Percentiles rank a stretch among this genome's conserved stretches.
phyloP scores from a whole-genome alignment of 2,888 invertebrate genomes.

The Pseudococcus jackbeardsleyi region DNA sequence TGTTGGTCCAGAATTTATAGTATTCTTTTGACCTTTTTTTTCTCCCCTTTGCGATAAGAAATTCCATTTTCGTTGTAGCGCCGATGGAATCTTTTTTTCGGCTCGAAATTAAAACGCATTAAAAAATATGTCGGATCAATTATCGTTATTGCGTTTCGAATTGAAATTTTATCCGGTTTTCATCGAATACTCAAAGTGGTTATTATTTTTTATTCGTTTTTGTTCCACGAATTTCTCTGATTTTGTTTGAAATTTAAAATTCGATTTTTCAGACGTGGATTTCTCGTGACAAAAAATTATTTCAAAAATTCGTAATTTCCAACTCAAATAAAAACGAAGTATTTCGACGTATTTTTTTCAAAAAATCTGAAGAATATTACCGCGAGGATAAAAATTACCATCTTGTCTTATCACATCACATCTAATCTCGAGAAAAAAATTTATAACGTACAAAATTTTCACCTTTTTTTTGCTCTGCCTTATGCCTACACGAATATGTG shows the following conservation, averaged over 20 bases:
- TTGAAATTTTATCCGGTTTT: not conserved
- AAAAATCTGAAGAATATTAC: no score
- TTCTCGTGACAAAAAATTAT: not conserved
- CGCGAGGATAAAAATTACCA: no score
- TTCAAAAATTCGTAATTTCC: not conserved
- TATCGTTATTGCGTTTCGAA: not conserved
- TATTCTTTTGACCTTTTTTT: constrained; percentile 12
- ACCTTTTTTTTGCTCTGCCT: no score
- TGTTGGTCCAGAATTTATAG: not conserved
- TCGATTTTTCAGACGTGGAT: no score
- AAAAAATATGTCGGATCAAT: not conserved
- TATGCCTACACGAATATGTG: not conserved
- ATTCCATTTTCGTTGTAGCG: not conserved
- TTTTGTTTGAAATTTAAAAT: no score
- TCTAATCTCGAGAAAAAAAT: no score
- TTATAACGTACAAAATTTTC: no score
- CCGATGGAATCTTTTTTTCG: not conserved
- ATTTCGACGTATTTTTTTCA: no score
- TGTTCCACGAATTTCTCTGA: not conserved
- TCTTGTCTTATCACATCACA: no score
- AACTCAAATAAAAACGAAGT: no score
- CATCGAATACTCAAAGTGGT: not conserved
- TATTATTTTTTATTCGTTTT: not conserved
- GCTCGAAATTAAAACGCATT: not conserved
- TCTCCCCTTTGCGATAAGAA: not conserved